Percentiles rank a stretch among this genome's conserved stretches.
These are phyloP conservation scores for Zaprionus capensis DNA, from an alignment of 1,140 invertebrate genomes.

Conservation along the genomic window DNA sequence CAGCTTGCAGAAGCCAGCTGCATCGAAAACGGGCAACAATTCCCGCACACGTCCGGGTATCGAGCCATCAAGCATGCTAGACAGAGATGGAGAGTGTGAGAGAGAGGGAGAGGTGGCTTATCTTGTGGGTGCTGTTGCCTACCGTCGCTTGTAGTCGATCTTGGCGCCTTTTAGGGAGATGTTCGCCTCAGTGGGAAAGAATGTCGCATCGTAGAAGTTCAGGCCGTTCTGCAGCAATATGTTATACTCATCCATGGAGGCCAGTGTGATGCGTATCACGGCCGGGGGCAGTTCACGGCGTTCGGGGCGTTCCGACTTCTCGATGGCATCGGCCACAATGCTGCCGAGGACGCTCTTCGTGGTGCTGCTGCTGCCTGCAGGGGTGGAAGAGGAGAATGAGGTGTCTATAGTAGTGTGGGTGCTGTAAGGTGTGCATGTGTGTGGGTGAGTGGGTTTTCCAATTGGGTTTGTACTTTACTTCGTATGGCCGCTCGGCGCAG, in stretches of 20 bases:
- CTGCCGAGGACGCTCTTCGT: conserved; percentile 56
- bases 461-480: conserved; percentile 68
- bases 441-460: conserved; percentile 20
- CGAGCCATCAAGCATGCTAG: conserved; percentile 86
- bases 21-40: conserved; percentile 92
- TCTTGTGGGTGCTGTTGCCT: conserved; percentile 35
- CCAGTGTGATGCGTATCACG: conserved; percentile 90
- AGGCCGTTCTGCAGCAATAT: conserved; percentile 91
- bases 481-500: conserved; percentile 68
- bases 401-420: too few species aligned
- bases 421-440: neutral
- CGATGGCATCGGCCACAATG: conserved; percentile 73
- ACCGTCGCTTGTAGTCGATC: conserved; percentile 85
- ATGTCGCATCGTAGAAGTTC: conserved; percentile 93
- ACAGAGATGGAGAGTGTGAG: neutral
- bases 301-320: conserved; percentile 85
- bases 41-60: conserved; percentile 89
- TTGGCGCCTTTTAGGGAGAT: conserved; percentile 85
- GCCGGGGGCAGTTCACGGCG: conserved; percentile 84
- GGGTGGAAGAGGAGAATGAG: neutral
- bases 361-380: conserved; percentile 46
- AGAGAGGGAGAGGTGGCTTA: neutral
- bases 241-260: conserved; percentile 92
- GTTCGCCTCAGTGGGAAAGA: conserved; percentile 92
- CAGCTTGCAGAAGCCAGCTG: conserved; percentile 91